A percentile compares a stretch with the other conserved stretches of the same genome.
Evolutionary conservation across 2,797 vertebrate genomes (phyloP).

Genomic region (Myripristis jacobus): DNA sequence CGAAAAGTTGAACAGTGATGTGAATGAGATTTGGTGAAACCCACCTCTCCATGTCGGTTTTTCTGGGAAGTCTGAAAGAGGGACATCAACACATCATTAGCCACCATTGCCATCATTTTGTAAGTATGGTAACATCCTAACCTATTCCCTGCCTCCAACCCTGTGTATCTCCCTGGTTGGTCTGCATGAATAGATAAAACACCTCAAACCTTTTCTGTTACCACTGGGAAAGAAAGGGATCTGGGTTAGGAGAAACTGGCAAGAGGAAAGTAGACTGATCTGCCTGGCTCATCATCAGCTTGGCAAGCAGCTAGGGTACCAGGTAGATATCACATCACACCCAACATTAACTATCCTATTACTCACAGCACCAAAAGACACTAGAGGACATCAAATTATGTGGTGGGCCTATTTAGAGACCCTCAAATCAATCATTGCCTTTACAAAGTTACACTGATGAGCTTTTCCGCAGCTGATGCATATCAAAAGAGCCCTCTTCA

Average conservation of each 20-base stretch:
- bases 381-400: too few relatives aligned
- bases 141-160: too few relatives aligned
- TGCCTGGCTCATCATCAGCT: background rate
- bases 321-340: background rate
- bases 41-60: slow-evolving; percentile 99
- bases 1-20: background rate
- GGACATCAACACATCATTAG: slow-evolving; percentile 14
- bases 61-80: slow-evolving; percentile 90
- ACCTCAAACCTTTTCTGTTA: background rate
- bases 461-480: background rate
- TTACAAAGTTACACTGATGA: background rate
- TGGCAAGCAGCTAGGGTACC: background rate
- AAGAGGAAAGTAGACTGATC: background rate
- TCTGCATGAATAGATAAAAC: background rate
- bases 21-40: background rate
- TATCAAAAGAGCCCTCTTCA: background rate
- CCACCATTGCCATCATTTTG: background rate
- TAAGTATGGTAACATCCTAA: background rate
- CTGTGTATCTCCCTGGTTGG: background rate
- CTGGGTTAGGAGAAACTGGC: background rate
- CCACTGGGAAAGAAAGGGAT: background rate
- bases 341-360: background rate
- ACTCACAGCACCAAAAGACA: background rate
- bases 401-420: too few relatives aligned
- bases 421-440: background rate